Conservation (phyloP, 2,113 vertebrate genomes). For the Isurus oxyrinchus region DNA sequence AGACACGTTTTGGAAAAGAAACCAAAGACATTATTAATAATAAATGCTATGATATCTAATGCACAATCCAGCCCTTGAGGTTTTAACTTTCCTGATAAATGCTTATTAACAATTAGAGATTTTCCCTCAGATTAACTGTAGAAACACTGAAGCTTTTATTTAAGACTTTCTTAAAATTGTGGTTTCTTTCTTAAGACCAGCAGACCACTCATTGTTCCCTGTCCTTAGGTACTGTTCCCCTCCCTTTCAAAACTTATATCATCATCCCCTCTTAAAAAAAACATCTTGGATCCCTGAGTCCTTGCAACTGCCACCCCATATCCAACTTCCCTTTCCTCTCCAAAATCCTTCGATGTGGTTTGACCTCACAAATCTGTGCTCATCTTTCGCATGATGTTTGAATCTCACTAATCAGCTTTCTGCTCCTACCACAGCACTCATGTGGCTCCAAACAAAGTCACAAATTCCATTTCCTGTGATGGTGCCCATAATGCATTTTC, state of each 20-base stretch:
- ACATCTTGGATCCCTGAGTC: no score
- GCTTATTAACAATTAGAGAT: not conserved
- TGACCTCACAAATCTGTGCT: not conserved
- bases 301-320: not conserved
- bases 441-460: not conserved
- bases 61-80: slow-evolving; percentile 12
- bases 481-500: not conserved
- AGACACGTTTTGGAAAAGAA: slow-evolving; percentile 24
- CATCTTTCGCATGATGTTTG: not conserved
- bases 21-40: slow-evolving; percentile 33
- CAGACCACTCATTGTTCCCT: not conserved
- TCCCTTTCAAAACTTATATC: not conserved
- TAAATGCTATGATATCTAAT: slow-evolving; percentile 22
- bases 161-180: not conserved
- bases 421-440: not conserved
- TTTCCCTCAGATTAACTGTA: not conserved
- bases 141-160: not conserved
- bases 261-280: not conserved
- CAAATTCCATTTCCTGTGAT: not conserved
- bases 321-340: not conserved
- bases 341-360: not conserved
- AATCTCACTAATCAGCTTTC: not conserved
- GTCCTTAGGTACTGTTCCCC: not conserved
- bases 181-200: not conserved
- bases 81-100: slow-evolving; percentile 8